Percentiles rank a stretch among this genome's conserved stretches.
Conservation (phyloP, 2,113 vertebrate genomes). For the Dasypus novemcinctus region DNA sequence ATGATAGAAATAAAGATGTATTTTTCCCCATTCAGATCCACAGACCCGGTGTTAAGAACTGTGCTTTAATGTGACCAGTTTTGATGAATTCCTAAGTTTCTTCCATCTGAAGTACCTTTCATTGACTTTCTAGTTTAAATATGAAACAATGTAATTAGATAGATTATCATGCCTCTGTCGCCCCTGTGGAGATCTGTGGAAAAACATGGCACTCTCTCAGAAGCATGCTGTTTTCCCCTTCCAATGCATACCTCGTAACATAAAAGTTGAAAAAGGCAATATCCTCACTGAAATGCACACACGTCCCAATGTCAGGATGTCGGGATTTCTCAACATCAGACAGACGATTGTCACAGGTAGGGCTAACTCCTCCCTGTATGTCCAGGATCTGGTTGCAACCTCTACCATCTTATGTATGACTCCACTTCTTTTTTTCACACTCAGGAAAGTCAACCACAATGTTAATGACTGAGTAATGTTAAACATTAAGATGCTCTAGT, state of each 20-base stretch:
- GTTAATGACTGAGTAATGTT: not conserved
- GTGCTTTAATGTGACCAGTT: not conserved
- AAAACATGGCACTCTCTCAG: not conserved
- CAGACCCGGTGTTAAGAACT: not conserved
- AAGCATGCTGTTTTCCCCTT: not conserved
- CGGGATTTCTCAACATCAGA: not conserved
- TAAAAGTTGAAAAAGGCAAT: not conserved
- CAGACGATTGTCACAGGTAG: too few species aligned
- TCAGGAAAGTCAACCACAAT: not conserved
- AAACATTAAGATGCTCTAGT: not conserved
- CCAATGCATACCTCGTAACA: not conserved
- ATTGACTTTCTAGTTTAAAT: conserved; percentile 24
- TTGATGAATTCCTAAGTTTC: not conserved
- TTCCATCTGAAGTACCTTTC: not conserved
- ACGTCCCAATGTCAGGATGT: not conserved
- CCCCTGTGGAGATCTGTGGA: not conserved
- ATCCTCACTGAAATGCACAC: not conserved
- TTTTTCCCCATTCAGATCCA: not conserved
- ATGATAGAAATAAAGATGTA: not conserved
- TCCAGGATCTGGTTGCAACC: not conserved
- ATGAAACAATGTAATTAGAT: not conserved
- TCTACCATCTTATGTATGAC: not conserved
- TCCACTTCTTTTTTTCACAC: not conserved
- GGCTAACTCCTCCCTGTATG: not conserved
- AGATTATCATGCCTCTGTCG: not conserved